Evolutionary conservation across 2,888 invertebrate genomes (phyloP), one percentile per base, ranked within the genome.

Genomic region (Choreutis nemorana): DNA sequence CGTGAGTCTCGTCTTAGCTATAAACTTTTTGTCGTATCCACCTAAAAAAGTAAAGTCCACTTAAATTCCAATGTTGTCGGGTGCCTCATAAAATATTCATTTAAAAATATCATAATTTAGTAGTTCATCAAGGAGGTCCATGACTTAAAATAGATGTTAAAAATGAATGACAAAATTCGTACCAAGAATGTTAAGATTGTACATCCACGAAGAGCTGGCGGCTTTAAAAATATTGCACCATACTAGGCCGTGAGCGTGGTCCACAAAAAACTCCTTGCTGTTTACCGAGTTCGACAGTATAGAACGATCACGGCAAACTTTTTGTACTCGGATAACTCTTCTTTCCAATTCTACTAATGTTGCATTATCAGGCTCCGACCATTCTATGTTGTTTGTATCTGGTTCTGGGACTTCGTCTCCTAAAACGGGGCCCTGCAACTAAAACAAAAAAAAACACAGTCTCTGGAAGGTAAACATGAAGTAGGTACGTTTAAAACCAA

Each of bases 161-260:
- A 18, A 18, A 18, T n/a, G n/a, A n/a, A n/a, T n/a, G n/a, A n/a
- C 6, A 20, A 12, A 14, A n/a, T 30, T 27, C 42, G 42, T 54
- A 70, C 88, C 88, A 35, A 90, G 77, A 48, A 87, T 81, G 62
- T 89, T 88, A 51, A 90, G 88, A 62, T 88, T 88, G 59, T 89
- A 87, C 70, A 90, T 81, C 89, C 89, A 90, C 5, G 86, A 87
- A n/a, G 89, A 88, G 44, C 89, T 89, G 13, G 87, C 87, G 18
- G 87, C 87, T 71, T 88, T 88, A 52, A 88, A 88, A 40, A 88
- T 83, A 53, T 87, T 88, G 52, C 88, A 88, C 88, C 88, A 88
- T 25, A 87, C 85, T 24, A 89, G 65, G 46, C 83, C 85, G 44
- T 88, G 85, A 30, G 48, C 53, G 73, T 85, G 52, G 71, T 84